These are phyloP conservation scores for Bathynomus jamesi DNA, from an alignment of 1,140 invertebrate genomes.

Conservation along the genomic window DNA sequence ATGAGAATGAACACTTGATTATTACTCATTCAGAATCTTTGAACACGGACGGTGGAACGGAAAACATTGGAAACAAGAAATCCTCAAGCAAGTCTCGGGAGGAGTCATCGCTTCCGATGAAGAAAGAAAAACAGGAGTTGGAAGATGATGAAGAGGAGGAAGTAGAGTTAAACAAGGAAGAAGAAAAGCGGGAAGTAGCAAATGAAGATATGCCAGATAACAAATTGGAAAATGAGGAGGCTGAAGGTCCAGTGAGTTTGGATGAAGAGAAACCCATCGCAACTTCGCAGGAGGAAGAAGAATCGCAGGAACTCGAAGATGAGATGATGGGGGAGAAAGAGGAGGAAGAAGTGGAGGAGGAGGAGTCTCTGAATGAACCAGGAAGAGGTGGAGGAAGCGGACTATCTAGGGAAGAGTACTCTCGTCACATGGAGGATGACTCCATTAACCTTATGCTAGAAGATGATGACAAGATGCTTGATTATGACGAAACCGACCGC, in stretches of 20 bases:
- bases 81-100: neutral
- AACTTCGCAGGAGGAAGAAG: neutral
- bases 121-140: neutral
- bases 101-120: neutral
- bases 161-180: neutral
- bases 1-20: neutral
- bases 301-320: neutral
- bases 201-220: too few species aligned
- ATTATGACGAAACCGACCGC: conserved; percentile 27
- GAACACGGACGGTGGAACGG: neutral
- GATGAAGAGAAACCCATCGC: neutral
- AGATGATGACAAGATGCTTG: conserved; percentile 35
- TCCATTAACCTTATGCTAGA: conserved; percentile 37
- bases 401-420: conserved; percentile 13
- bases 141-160: neutral
- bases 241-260: neutral
- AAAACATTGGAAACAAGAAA: neutral
- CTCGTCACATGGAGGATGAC: conserved; percentile 32
- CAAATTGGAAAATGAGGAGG: neutral
- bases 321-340: neutral
- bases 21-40: neutral
- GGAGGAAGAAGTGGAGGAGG: neutral
- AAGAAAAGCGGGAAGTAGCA: neutral
- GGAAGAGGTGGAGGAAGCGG: conserved; percentile 43
- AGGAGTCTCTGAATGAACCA: conserved; percentile 43